Evolutionary conservation across 2,113 vertebrate genomes (phyloP).

Genomic region (Grammomys dolichurus): DNA sequence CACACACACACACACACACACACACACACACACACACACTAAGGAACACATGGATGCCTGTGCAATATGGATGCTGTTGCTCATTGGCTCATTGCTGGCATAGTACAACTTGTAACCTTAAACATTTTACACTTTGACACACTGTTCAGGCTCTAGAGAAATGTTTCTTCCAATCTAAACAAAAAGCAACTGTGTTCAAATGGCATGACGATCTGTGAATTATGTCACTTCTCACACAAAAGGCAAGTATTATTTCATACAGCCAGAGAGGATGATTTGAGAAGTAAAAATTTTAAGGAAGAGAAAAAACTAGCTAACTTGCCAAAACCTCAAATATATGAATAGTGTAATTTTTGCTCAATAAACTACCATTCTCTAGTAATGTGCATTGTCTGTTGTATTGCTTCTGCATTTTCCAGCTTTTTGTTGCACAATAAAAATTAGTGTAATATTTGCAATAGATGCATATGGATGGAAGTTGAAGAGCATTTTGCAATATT

Average conservation of each 20-base stretch:
- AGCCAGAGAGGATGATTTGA: background rate
- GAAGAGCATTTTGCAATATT: slow-evolving; percentile 49
- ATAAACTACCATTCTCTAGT: slow-evolving; percentile 40
- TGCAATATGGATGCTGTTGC: background rate
- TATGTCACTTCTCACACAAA: background rate
- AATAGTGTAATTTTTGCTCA: slow-evolving; percentile 45
- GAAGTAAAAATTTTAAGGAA: slow-evolving; percentile 29
- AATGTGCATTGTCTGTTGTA: background rate
- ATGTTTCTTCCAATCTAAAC: slow-evolving; percentile 55
- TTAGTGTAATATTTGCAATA: background rate
- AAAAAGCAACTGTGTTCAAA: slow-evolving; percentile 61
- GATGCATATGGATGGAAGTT: background rate
- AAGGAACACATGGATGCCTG: slow-evolving; percentile 11
- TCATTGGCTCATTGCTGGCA: slow-evolving; percentile 31
- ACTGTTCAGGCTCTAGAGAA: slow-evolving; percentile 16
- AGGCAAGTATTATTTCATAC: slow-evolving; percentile 32
- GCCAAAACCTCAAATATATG: slow-evolving; percentile 3
- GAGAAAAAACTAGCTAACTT: slow-evolving; percentile 46
- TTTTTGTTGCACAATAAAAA: slow-evolving; percentile 51
- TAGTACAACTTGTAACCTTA: slow-evolving; percentile 24
- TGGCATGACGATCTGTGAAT: slow-evolving; percentile 41
- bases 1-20: background rate
- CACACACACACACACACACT: background rate
- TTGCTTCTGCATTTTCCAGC: slow-evolving; percentile 20
- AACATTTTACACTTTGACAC: slow-evolving; percentile 38